Evolutionary conservation across 2,113 vertebrate genomes (phyloP).

Genomic region (Podilymbus podiceps): DNA sequence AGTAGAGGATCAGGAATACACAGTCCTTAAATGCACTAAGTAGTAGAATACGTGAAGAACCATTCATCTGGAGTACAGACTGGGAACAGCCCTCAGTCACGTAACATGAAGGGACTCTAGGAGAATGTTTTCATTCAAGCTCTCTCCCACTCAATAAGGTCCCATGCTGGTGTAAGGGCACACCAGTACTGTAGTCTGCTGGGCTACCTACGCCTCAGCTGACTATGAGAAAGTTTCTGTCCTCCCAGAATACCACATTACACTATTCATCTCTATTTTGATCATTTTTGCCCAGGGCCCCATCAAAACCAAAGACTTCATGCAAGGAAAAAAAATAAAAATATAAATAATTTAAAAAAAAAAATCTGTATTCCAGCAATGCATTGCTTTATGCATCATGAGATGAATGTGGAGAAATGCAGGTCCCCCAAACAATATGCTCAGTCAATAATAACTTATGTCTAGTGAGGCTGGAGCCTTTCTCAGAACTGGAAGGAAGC

Average conservation of each 20-base stretch:
- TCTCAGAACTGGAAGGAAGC: not conserved
- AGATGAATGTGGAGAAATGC: not conserved
- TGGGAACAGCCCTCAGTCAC: not conserved
- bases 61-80: not conserved
- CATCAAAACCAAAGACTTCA: not conserved
- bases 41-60: not conserved
- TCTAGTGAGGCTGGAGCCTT: not conserved
- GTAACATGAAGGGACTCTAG: not conserved
- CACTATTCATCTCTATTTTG: not conserved
- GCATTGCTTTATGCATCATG: not conserved
- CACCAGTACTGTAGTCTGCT: not conserved
- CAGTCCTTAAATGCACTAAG: not conserved
- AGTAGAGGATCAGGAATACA: not conserved
- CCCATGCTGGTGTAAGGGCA: not conserved
- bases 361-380: not conserved
- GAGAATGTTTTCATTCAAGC: not conserved
- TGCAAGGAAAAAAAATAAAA: not conserved
- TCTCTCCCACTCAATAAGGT: not conserved
- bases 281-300: not conserved
- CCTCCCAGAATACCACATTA: fast-evolving
- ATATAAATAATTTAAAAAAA: no score
- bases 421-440: not conserved
- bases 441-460: not conserved
- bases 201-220: not conserved
- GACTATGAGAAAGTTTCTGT: not conserved